A percentile compares a stretch with the other conserved stretches of the same genome.
Evolutionary conservation across 1,140 invertebrate genomes (phyloP).

Genomic region (Anastatus disparis): DNA sequence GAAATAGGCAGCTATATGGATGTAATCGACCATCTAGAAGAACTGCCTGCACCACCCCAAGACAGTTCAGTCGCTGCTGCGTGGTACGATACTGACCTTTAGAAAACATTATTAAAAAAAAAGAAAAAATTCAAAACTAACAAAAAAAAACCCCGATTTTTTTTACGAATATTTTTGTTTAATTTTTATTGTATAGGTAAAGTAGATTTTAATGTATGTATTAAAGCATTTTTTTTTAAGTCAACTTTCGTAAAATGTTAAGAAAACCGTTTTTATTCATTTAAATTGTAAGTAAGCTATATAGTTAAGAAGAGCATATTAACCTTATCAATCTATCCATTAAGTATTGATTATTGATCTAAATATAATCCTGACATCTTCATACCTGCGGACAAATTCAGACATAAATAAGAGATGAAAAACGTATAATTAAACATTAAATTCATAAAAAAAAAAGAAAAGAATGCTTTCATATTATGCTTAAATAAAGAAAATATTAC

Average conservation of each 20-base stretch:
- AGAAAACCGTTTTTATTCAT: too few species aligned
- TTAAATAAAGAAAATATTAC: conserved; percentile 22
- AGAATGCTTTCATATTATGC: conserved; percentile 10
- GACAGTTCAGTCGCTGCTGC: conserved; percentile 91
- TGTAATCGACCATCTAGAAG: conserved; percentile 85
- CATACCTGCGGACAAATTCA: conserved; percentile 3
- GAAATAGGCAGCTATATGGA: conserved; percentile 88
- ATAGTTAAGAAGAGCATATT: conserved; percentile 16
- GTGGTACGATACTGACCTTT: conserved; percentile 97
- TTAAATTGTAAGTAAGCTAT: conserved; percentile 27
- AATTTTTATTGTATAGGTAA: too few species aligned
- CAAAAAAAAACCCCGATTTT: conserved; percentile 6
- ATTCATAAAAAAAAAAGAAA: conserved; percentile 8
- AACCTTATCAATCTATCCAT: conserved; percentile 23
- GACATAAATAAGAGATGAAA: not conserved
- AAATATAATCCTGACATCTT: not conserved
- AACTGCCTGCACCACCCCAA: conserved; percentile 86
- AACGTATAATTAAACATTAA: not conserved
- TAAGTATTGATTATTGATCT: conserved; percentile 21
- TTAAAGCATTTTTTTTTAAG: too few species aligned
- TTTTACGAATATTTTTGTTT: too few species aligned
- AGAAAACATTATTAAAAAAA: conserved; percentile 42
- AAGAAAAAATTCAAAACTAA: not conserved
- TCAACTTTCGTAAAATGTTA: too few species aligned
- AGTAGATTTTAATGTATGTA: too few species aligned